phyloP scores from a whole-genome alignment of 1,140 invertebrate species.

The Oryctes rhinoceros region DNA sequence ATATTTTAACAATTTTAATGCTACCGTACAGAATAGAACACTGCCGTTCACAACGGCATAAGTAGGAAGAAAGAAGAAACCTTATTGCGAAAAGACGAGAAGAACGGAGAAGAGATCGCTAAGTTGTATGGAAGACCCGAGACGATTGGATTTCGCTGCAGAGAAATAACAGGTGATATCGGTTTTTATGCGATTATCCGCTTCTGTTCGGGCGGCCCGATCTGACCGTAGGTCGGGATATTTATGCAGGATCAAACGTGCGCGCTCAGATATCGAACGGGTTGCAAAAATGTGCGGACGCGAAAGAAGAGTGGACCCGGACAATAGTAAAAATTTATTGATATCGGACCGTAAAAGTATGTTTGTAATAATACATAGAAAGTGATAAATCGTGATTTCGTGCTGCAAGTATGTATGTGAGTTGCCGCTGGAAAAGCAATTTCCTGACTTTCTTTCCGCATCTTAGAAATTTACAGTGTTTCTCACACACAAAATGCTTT shows the following conservation, averaged over 20 bases:
- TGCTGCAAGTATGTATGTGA: constrained; percentile 12
- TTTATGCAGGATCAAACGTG: constrained; percentile 16
- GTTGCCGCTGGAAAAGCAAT: not conserved
- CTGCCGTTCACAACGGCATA: no score
- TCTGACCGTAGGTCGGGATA: constrained; percentile 15
- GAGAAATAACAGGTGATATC: constrained; percentile 30
- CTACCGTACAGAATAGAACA: no score
- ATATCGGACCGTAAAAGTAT: constrained; percentile 3
- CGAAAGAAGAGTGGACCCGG: not conserved
- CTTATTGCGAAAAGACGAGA: not conserved
- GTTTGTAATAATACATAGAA: not conserved
- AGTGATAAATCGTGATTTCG: constrained; percentile 21
- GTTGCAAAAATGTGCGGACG: constrained; percentile 14
- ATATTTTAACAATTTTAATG: no score
- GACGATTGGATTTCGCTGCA: not conserved
- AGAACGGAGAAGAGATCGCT: not conserved
- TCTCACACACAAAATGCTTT: no score
- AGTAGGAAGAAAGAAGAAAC: not conserved
- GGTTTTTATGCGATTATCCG: constrained; percentile 31
- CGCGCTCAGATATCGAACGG: constrained; percentile 5
- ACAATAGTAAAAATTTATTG: constrained; percentile 32
- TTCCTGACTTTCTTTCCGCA: no score
- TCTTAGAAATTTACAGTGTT: no score
- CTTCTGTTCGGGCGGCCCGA: not conserved
- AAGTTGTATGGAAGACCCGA: constrained; percentile 7